A percentile compares a stretch with the other conserved stretches of the same genome.
phyloP scores from a whole-genome alignment of 1,140 invertebrate species.

The Maconellicoccus hirsutus region DNA sequence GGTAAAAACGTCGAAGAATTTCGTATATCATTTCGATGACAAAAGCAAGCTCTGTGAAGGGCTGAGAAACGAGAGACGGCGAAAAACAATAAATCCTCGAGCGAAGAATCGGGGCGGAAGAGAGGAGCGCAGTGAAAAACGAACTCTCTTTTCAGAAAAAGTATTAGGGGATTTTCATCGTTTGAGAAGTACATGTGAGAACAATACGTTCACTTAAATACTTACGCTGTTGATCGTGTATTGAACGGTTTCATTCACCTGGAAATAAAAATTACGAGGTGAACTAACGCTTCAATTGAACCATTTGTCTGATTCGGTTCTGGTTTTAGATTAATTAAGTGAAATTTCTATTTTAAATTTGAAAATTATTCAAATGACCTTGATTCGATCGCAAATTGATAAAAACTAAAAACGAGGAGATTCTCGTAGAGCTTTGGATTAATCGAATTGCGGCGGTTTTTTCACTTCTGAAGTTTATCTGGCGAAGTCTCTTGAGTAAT shows the following conservation, averaged over 20 bases:
- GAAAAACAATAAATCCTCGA: no score
- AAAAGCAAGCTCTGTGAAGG: background rate
- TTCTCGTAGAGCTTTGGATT: background rate
- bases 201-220: background rate
- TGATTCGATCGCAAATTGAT: background rate
- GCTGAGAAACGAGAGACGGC: no score
- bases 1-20: background rate
- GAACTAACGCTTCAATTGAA: no score
- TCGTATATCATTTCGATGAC: background rate
- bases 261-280: background rate
- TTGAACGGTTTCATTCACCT: background rate
- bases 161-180: background rate
- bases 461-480: background rate
- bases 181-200: background rate
- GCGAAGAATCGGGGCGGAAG: background rate
- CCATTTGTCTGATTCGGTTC: no score
- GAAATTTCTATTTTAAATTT: background rate
- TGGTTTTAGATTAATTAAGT: background rate
- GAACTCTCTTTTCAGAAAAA: background rate
- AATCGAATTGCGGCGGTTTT: background rate
- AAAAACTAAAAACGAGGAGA: background rate
- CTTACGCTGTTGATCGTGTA: background rate
- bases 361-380: background rate
- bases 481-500: background rate
- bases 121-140: background rate